Base-by-base conservation (phyloP, 2,797 vertebrate genomes). In the Cryptoblepharus egeriae region DNA sequence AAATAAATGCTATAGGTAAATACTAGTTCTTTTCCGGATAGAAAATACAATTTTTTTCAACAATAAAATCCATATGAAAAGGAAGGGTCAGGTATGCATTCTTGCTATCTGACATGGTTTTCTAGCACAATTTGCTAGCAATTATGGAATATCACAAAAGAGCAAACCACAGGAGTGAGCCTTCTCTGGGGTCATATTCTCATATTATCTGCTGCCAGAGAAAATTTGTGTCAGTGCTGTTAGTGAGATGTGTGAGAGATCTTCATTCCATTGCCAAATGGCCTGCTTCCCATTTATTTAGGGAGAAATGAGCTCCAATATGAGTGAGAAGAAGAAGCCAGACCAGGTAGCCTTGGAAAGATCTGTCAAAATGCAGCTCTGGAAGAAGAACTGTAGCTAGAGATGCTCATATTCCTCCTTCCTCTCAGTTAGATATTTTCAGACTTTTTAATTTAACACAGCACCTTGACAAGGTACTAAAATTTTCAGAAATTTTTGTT, bases 1-100 rank as follows among this genome's bases (percentile, higher is more conserved):
- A 24, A 65, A 80, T 81, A 90, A 86, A 45, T 75, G 52, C 79
- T 75, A 58, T 35, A 2, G 0, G 30, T 73, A 60, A 88, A 45
- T 88, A 60, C 7, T 22, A 73, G 72, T 88, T 84, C 39, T 63
- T 77, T 85, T 71, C 68, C 67, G 52, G 1, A 58, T 12, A 2
- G 52, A 61, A 37, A 73, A 49, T 22, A 61, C 3, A 52, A 13
- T 18, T 22, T 70, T 37, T 70, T 58, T 12, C 67, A 77, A 13
- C 12, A 26, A 26, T 82, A 16, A 35, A 35, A 18, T 63, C 3
- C 18, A 70, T 58, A 75, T 75, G 58, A 69, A 76, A 69, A 49
- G 8, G 30, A 82, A 75, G 26, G 30, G 10, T 39, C n/a, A 67
- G 32, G 32, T n/a, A 6, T 75, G 52, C 3, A 39, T 32, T 60